Conservation (phyloP, 2,797 vertebrate species). For the Acrocephalus scirpaceus region DNA sequence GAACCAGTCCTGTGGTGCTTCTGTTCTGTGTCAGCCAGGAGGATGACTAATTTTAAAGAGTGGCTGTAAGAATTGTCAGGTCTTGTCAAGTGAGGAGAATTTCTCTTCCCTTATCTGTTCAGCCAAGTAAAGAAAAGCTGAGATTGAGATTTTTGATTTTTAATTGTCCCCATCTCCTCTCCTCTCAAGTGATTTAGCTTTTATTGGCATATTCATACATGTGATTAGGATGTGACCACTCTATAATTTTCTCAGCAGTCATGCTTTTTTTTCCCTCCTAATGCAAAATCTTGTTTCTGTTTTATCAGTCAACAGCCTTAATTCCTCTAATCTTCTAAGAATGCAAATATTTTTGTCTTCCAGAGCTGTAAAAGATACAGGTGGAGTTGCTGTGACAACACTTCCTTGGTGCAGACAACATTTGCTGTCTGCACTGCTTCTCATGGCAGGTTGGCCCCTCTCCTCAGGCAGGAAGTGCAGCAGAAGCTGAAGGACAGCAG, state of each 20-base stretch:
- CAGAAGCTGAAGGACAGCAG: neutral
- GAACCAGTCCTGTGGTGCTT: neutral
- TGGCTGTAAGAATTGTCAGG: neutral
- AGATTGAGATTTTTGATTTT: neutral
- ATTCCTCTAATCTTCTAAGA: neutral
- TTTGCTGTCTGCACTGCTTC: neutral
- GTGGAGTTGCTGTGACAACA: conserved; percentile 14
- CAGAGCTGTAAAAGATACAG: neutral
- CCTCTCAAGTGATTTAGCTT: neutral
- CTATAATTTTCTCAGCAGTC: neutral
- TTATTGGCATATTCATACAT: neutral
- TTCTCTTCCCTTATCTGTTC: neutral
- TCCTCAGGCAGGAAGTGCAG: neutral
- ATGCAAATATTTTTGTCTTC: neutral
- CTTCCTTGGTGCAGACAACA: neutral
- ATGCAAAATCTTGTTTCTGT: neutral
- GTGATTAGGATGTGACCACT: neutral
- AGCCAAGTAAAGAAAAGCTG: neutral
- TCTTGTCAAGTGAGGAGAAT: neutral
- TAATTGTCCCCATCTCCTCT: neutral
- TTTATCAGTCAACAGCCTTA: neutral
- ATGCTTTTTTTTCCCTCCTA: neutral
- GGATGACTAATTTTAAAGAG: neutral
- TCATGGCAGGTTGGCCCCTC: neutral
- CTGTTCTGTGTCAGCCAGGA: neutral